Percentiles rank a stretch among this genome's conserved stretches.
Evolutionary conservation across 2,888 invertebrate genomes (phyloP).

Genomic region (Tetranychus truncatus): DNA sequence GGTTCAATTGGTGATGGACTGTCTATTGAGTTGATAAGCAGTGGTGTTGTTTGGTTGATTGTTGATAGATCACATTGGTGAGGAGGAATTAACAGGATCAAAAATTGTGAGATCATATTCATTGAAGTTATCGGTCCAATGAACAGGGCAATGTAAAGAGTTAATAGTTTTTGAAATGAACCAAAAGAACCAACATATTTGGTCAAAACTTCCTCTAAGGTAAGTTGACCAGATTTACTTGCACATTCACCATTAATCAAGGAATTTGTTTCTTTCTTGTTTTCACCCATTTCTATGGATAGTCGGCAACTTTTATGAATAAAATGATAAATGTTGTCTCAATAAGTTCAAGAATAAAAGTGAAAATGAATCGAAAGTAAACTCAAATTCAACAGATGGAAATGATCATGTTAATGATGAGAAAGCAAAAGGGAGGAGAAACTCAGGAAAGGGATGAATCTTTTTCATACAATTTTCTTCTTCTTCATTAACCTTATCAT

Average conservation of each 20-base stretch:
- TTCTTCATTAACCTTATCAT: too few species aligned
- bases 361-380: not conserved
- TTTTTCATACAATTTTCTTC: too few species aligned
- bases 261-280: not conserved
- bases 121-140: slow-evolving; percentile 2
- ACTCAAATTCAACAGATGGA: not conserved
- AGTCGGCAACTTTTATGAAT: too few species aligned
- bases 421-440: not conserved
- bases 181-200: slow-evolving; percentile 5
- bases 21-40: not conserved
- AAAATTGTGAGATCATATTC: slow-evolving; percentile 11
- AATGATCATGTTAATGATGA: not conserved
- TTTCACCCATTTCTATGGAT: not conserved
- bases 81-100: slow-evolving; percentile 4
- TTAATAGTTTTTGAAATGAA: not conserved
- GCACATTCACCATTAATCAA: not conserved
- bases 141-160: not conserved
- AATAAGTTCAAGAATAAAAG: not conserved
- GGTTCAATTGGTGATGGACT: not conserved
- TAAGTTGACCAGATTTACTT: not conserved
- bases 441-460: too few species aligned
- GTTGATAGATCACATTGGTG: not conserved
- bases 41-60: not conserved
- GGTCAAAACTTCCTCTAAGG: not conserved
- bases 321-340: too few species aligned